Evolutionary conservation across 64 coral and sea anemone species (phyloP).

Genomic region (Pachyseris speciosa): DNA sequence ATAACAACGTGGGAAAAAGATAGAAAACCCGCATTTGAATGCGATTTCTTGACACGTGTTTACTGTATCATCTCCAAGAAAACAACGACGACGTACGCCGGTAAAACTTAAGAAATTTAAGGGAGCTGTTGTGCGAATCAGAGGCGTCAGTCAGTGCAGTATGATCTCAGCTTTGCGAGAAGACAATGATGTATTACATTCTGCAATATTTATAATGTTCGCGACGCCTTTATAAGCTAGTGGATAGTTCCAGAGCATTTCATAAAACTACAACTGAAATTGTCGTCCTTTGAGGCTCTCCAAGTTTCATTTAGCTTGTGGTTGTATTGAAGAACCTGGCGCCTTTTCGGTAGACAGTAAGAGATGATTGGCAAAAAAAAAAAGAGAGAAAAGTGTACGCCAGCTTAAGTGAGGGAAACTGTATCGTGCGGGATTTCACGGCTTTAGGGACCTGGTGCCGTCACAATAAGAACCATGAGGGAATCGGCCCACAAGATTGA

Average conservation of each 20-base stretch:
- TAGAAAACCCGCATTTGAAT: slow-evolving; percentile 22
- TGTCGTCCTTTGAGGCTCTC: background rate
- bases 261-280: background rate
- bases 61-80: background rate
- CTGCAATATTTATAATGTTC: slow-evolving; percentile 41
- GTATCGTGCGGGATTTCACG: background rate
- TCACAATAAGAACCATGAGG: slow-evolving; percentile 1
- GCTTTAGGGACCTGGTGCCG: background rate
- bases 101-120: background rate
- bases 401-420: background rate
- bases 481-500: background rate
- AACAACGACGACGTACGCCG: background rate
- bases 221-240: background rate
- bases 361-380: background rate
- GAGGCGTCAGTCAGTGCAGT: background rate
- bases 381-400: background rate
- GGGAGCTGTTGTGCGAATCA: background rate
- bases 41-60: slow-evolving; percentile 1
- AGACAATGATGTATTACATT: slow-evolving; percentile 23
- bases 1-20: slow-evolving; percentile 28
- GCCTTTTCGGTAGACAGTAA: no score
- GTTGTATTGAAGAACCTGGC: background rate
- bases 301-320: background rate
- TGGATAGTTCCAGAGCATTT: slow-evolving; percentile 6
- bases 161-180: background rate